Percentiles rank a stretch among this genome's conserved stretches.
These are phyloP conservation scores for Cyprinodon brontotheroides DNA, from an alignment of 2,113 vertebrate genomes.

Conservation along the genomic window DNA sequence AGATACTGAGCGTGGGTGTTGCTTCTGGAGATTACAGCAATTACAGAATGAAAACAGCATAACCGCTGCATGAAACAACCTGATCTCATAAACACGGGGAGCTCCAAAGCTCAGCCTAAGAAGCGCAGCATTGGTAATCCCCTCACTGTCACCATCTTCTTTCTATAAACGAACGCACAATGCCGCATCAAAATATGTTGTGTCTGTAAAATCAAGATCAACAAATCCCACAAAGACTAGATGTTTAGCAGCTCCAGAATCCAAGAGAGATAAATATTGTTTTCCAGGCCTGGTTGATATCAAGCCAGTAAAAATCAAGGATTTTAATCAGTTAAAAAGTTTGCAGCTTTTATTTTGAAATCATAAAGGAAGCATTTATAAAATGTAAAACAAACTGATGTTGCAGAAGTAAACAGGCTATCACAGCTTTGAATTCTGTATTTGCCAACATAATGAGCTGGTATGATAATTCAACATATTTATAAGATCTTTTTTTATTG, in stretches of 20 bases:
- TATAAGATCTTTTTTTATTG: neutral
- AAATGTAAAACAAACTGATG: neutral
- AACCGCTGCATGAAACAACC: neutral
- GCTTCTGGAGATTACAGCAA: conserved; percentile 29
- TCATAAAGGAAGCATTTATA: neutral
- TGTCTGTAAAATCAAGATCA: neutral
- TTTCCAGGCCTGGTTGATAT: neutral
- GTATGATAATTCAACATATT: neutral
- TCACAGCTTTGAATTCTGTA: neutral
- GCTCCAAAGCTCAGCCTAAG: neutral
- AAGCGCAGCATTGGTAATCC: neutral
- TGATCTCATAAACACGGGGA: neutral
- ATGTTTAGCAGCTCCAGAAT: neutral
- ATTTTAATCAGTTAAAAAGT: neutral
- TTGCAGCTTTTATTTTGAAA: neutral
- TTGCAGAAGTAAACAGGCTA: neutral
- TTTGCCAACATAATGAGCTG: neutral
- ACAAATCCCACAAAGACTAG: too few species aligned
- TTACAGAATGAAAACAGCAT: conserved; percentile 38
- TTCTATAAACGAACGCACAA: neutral
- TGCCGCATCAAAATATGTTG: too few species aligned
- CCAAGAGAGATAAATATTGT: neutral
- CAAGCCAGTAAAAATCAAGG: neutral
- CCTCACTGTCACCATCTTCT: neutral
- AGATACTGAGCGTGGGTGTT: conserved; percentile 50